Percentiles rank a stretch among this genome's conserved stretches.
These are phyloP conservation scores for Acrocera orbiculus DNA, from an alignment of 2,888 invertebrate genomes.

Conservation along the genomic window DNA sequence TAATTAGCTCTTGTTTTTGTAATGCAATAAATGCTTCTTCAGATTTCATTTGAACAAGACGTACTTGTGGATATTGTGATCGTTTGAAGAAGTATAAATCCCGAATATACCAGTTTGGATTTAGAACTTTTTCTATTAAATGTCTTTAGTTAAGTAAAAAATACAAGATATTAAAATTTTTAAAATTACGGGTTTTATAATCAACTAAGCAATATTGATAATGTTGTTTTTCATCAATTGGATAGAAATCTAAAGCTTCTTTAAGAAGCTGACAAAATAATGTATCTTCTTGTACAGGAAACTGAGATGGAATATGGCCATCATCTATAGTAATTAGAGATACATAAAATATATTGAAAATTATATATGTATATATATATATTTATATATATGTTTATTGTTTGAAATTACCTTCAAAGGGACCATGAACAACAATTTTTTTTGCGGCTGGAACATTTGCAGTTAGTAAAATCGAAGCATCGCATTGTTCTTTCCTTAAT, in stretches of 20 bases:
- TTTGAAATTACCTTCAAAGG: slow-evolving; percentile 24
- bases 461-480: slow-evolving; percentile 90
- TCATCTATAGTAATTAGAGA: slow-evolving; percentile 40
- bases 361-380: background rate
- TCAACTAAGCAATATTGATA: slow-evolving; percentile 91
- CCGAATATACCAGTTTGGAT: slow-evolving; percentile 84
- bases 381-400: slow-evolving; percentile 32
- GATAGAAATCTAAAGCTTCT: slow-evolving; percentile 92
- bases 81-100: slow-evolving; percentile 92
- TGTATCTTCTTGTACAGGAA: slow-evolving; percentile 95
- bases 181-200: slow-evolving; percentile 81
- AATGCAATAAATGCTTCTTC: slow-evolving; percentile 79
- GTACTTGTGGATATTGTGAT: slow-evolving; percentile 93
- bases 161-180: slow-evolving; percentile 1
- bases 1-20: slow-evolving; percentile 74
- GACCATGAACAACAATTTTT: slow-evolving; percentile 94
- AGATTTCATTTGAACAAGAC: slow-evolving; percentile 81
- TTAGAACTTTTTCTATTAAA: slow-evolving; percentile 92
- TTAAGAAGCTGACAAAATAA: slow-evolving; percentile 88
- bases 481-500: slow-evolving; percentile 94
- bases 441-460: slow-evolving; percentile 99
- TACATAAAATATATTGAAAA: slow-evolving; percentile 1
- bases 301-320: slow-evolving; percentile 93
- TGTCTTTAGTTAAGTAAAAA: too few species aligned
- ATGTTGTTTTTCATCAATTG: slow-evolving; percentile 78